Percentiles rank a stretch among this genome's conserved stretches.
phyloP scores from a whole-genome alignment of 2,113 vertebrate genomes.

The Nothocercus julius region DNA sequence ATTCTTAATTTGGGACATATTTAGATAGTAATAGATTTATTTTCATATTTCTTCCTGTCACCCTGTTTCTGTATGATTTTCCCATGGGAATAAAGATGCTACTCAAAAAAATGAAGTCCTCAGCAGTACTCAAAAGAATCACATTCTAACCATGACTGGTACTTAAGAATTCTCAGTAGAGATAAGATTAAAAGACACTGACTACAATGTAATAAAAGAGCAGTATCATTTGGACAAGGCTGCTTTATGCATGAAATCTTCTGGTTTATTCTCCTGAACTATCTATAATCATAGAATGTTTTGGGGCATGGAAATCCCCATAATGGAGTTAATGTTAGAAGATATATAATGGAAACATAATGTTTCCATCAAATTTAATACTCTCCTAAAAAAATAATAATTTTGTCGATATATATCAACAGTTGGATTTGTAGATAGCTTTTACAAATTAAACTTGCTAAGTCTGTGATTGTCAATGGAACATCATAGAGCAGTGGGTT shows the following conservation, averaged over 20 bases:
- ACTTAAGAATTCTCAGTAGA: background rate
- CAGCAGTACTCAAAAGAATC: background rate
- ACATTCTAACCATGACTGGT: fast-evolving
- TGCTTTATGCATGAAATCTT: background rate
- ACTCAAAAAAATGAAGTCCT: background rate
- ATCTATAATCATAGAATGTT: background rate
- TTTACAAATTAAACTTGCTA: background rate
- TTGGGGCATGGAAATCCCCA: background rate
- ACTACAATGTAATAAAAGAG: background rate
- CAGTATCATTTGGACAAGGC: background rate
- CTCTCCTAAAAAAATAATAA: too few relatives aligned
- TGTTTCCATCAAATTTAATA: background rate
- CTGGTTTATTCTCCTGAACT: background rate
- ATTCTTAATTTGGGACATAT: background rate
- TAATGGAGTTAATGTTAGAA: background rate
- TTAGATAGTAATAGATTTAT: background rate
- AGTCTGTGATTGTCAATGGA: background rate
- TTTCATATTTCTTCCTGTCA: background rate
- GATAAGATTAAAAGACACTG: background rate
- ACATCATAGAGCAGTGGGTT: background rate
- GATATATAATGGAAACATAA: background rate
- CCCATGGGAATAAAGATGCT: background rate
- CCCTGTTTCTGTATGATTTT: background rate
- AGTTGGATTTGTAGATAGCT: background rate
- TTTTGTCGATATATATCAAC: background rate